phyloP scores from a whole-genome alignment of 2,888 invertebrate species.

The Poecilus cupreus region DNA sequence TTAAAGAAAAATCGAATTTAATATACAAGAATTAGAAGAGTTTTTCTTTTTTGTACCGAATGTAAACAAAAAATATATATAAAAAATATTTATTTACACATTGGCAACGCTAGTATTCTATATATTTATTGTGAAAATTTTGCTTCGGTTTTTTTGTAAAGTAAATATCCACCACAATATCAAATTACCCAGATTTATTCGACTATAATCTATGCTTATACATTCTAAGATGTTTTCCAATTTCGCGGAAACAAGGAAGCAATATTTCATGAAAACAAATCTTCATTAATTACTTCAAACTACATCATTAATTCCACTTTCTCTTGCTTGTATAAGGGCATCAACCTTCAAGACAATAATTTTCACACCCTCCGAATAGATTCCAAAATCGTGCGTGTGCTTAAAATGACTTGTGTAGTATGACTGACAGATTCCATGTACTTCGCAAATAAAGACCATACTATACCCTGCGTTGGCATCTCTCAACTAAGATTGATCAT shows the following conservation, averaged over 20 bases:
- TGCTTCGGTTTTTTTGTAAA: no score
- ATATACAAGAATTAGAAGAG: no score
- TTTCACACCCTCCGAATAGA: not conserved
- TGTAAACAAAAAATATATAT: no score
- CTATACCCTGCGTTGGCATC: not conserved
- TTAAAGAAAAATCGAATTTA: no score
- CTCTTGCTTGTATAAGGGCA: no score
- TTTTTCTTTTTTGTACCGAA: no score
- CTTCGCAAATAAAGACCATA: slow-evolving; percentile 15
- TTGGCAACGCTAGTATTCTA: no score
- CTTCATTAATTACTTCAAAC: not conserved
- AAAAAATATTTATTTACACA: no score
- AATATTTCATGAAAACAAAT: not conserved
- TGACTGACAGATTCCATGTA: slow-evolving; percentile 10
- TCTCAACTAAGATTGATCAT: slow-evolving; percentile 45
- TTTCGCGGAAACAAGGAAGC: not conserved
- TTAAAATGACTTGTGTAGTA: slow-evolving; percentile 15
- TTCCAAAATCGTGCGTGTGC: not conserved
- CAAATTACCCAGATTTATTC: no score
- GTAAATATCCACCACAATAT: no score
- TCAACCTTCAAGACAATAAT: slow-evolving; percentile 19
- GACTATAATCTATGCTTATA: no score
- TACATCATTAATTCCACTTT: slow-evolving; percentile 24
- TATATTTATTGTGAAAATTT: no score
- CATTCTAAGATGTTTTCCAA: not conserved